Conservation (phyloP, 2,113 vertebrate species). For the Varanus komodoensis region DNA sequence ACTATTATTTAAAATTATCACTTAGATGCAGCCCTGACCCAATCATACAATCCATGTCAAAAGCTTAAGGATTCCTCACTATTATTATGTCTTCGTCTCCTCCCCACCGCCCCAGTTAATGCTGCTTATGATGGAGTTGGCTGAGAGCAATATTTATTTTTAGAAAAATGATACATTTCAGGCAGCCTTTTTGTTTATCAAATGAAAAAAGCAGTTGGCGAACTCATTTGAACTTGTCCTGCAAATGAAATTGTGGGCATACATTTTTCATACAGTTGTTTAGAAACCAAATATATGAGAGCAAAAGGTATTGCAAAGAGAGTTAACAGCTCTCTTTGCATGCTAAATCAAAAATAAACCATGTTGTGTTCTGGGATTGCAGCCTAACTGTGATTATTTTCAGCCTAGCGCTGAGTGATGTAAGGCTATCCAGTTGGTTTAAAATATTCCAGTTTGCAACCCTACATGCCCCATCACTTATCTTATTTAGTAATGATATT, state of each 20-base stretch:
- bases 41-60: neutral
- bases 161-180: conserved; percentile 33
- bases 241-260: neutral
- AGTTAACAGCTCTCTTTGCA: neutral
- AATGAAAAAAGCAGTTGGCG: neutral
- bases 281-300: neutral
- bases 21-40: neutral
- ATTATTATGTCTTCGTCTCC: conserved; percentile 24
- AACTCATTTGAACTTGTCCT: neutral
- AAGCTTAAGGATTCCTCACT: neutral
- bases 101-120: conserved; percentile 22
- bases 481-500: conserved; percentile 5
- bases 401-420: neutral
- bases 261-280: neutral
- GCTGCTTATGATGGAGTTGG: conserved; percentile 27
- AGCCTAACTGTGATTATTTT: neutral
- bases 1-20: conserved; percentile 44
- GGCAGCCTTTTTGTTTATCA: conserved; percentile 26
- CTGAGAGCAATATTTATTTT: conserved; percentile 33
- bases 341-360: neutral
- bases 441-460: conserved; percentile 11
- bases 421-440: neutral
- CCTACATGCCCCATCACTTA: neutral
- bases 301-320: neutral
- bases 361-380: neutral